Evolutionary conservation across 1,140 invertebrate genomes (phyloP), one percentile per base, ranked within the genome.

Genomic region (Lepidurus couesii): DNA sequence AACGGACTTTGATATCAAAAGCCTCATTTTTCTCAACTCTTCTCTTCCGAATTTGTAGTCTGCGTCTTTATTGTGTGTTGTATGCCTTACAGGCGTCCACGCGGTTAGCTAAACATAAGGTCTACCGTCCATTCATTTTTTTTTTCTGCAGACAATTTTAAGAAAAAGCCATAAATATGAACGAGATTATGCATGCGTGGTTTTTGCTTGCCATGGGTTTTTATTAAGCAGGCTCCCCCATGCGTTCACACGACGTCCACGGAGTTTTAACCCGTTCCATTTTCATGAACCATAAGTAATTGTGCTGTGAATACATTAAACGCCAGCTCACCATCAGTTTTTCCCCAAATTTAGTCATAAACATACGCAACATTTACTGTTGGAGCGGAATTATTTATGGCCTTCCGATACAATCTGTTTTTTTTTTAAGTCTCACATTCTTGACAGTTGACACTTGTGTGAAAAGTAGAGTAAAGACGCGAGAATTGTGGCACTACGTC

Each of bases 261-360:
- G n/a, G 53, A 65, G 53, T 21, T 65, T 65, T 65, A 65, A 65
- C 53, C 9, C 53, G 53, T 65, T 65, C 53, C 53, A 65, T 65
- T 65, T 65, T 65, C 53, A 65, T 65, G 53, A 65, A 65, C 53
- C 53, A 13, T 13, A 21, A 65, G 16, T 65, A 65, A n/a, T 65
- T 65, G 53, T 21, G 53, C 21, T 65, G 9, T 65, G 53, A 65
- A 65, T 65, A 21, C 45, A 16, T 21, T 7, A 21, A n/a, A 21
- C 53, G 53, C 21, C 53, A 65, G 53, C 53, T 16, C 53, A 16
- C 53, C 7, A 21, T 7, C 53, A 13, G 5, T 65, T 65, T 65
- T 16, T 0, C 53, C 53, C 53, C 13, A 13, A 65, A 65, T 65
- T 21, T 65, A 65, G 21, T 65, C 53, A 16, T 65, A 65, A 65